phyloP scores from a whole-genome alignment of 1,140 invertebrate genomes.

The Diploscapter pachys region DNA sequence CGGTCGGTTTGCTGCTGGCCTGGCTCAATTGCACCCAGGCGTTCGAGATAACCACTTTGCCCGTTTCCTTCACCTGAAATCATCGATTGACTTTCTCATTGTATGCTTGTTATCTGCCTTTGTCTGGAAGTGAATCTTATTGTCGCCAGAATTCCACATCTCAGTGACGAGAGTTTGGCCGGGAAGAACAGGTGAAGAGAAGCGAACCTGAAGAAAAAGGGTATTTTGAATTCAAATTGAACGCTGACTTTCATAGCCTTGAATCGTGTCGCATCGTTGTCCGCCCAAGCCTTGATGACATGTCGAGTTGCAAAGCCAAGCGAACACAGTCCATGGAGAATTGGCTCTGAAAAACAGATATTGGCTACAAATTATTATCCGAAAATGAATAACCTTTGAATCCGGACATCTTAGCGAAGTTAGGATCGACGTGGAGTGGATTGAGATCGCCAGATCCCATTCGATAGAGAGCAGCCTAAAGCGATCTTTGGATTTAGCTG shows the following conservation, averaged over 20 bases:
- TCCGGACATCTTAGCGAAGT: conserved; percentile 68
- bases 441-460: conserved; percentile 82
- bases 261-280: conserved; percentile 74
- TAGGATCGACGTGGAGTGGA: conserved; percentile 89
- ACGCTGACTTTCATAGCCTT: conserved; percentile 73
- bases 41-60: conserved; percentile 72
- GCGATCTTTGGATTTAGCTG: not conserved
- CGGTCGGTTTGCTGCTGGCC: conserved; percentile 5
- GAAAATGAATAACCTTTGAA: not conserved
- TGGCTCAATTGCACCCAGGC: conserved; percentile 75
- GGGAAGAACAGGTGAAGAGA: conserved; percentile 83
- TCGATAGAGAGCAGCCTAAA: conserved; percentile 73
- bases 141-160: conserved; percentile 76
- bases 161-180: conserved; percentile 85
- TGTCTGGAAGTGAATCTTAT: conserved; percentile 79
- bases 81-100: no score
- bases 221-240: no score
- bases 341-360: conserved; percentile 66
- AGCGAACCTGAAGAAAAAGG: conserved; percentile 64
- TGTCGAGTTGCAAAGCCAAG: conserved; percentile 80
- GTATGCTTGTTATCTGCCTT: conserved; percentile 52
- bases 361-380: not conserved
- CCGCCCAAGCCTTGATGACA: conserved; percentile 74
- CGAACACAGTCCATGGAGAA: conserved; percentile 90
- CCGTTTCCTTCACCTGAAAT: conserved; percentile 72